A percentile compares a stretch with the other conserved stretches of the same genome.
Evolutionary conservation across 2,797 vertebrate species (phyloP).

Genomic region (Cryptoblepharus egeriae): DNA sequence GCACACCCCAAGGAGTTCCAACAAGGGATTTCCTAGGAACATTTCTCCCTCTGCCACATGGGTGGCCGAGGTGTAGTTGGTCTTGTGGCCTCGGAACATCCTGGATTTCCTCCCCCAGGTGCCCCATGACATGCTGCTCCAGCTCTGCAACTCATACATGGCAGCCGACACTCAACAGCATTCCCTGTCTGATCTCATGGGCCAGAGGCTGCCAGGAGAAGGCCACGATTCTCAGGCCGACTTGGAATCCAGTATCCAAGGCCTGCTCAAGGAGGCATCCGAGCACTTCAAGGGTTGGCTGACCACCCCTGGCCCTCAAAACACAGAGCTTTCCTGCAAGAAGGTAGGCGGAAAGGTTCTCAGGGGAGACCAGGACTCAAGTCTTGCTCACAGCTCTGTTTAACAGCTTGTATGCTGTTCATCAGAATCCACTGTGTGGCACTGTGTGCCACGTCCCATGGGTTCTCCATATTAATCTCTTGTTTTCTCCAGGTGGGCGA

Average conservation of each 20-base stretch:
- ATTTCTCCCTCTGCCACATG: rapidly evolving
- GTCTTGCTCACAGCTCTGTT: neutral
- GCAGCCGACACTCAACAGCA: slow-evolving; percentile 81
- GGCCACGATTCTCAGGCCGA: slow-evolving; percentile 75
- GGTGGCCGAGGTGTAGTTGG: neutral
- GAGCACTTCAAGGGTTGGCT: slow-evolving; percentile 87
- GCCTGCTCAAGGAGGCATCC: slow-evolving; percentile 77
- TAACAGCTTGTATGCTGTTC: no score
- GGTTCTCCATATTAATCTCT: neutral
- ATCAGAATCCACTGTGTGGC: no score
- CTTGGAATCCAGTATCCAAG: slow-evolving; percentile 82
- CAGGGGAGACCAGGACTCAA: no score
- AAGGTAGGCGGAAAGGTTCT: slow-evolving; percentile 74
- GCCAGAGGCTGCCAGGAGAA: slow-evolving; percentile 63
- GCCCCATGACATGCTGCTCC: slow-evolving; percentile 85
- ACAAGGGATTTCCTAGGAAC: neutral
- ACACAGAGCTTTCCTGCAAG: slow-evolving; percentile 84
- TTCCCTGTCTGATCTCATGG: slow-evolving; percentile 77
- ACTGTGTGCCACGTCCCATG: no score
- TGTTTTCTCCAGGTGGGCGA: slow-evolving; percentile 77
- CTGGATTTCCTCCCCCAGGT: slow-evolving; percentile 71
- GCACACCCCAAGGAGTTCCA: neutral
- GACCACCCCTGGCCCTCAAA: slow-evolving; percentile 73
- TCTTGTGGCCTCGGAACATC: neutral
- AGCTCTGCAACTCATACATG: slow-evolving; percentile 83